Evolutionary conservation across 2,797 vertebrate genomes (phyloP), one percentile per base, ranked within the genome.

Genomic region (Sebastes alutus): DNA sequence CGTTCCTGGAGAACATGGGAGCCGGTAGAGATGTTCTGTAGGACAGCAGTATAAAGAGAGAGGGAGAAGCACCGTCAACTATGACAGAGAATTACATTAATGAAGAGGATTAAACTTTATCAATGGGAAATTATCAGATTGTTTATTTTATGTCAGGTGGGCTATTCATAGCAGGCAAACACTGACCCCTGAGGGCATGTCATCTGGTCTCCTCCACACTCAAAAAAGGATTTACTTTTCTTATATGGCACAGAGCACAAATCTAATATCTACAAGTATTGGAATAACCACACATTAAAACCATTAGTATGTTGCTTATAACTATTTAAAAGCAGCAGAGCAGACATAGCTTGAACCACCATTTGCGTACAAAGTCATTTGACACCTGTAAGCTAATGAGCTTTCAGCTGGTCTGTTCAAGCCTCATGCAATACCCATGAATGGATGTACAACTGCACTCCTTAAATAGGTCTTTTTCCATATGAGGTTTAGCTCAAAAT

Each of bases 1-100:
- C 97, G 78, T 99, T 99, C 94, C 98, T 97, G 90, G 98, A 98
- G 94, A 99, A 99, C 98, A 99, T 99, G 0, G 97, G 97, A 77
- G 97, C 95, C 6, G 98, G 98, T 75, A 99, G 95, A 89, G 95
- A 96, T 77, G 96, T 95, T 95, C 98, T 99, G 89, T 23, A 64
- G 77, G 62, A 66, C 33, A 64, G n/a, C 18, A 27, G 35, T 1
- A 56, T 8, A 80, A 59, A 55, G 54, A 83, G 54, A 83, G 66
- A 72, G 5, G 35, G 10, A 58, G 46, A 66, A n/a, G 32, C 7
- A 59, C 13, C 2, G 23, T 75, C 69, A 80, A 6, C 30, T 11
- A 33, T 55, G n/a, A 32, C 3, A 33, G 30, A 69, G 8, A 16
- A 35, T 70, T 4, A 35, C 32, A 70, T 27, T 18, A 20, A 56